These are phyloP conservation scores for Monoplex corrugatus DNA, from an alignment of 2,888 invertebrate genomes.

Conservation along the genomic window DNA sequence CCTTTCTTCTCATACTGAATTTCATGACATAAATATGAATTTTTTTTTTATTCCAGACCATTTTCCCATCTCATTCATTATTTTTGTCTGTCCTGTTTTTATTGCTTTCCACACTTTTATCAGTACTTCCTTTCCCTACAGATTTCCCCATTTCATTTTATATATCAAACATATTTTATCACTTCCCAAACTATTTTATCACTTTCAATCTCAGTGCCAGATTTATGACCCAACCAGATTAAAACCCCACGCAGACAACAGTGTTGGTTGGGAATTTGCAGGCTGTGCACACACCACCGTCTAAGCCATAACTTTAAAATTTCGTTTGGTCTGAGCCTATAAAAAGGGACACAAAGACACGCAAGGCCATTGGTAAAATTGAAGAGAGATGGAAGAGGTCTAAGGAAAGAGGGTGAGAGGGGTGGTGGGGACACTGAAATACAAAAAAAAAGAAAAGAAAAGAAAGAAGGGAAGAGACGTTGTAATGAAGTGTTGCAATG, in stretches of 20 bases:
- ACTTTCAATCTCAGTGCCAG: conserved; percentile 26
- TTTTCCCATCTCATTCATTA: not conserved
- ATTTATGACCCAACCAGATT: conserved; percentile 39
- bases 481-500: conserved; percentile 50
- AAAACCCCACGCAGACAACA: conserved; percentile 25
- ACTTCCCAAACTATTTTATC: conserved; percentile 41
- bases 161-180: conserved; percentile 42
- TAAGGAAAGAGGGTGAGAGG: no score
- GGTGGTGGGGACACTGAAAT: no score
- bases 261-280: conserved; percentile 33
- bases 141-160: conserved; percentile 42
- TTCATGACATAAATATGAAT: conserved; percentile 16
- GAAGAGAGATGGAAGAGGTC: not conserved
- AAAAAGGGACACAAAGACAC: conserved; percentile 37
- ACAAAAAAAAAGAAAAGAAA: no score
- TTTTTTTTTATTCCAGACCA: not conserved
- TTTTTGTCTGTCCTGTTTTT: not conserved
- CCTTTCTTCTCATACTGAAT: no score
- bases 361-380: not conserved
- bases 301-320: conserved; percentile 45
- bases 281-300: conserved; percentile 11
- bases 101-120: not conserved
- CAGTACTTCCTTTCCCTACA: conserved; percentile 16
- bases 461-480: no score
- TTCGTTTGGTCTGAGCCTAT: conserved; percentile 22